Conservation (phyloP, 2,797 vertebrate species). For the Zenarchopterus dispar region DNA sequence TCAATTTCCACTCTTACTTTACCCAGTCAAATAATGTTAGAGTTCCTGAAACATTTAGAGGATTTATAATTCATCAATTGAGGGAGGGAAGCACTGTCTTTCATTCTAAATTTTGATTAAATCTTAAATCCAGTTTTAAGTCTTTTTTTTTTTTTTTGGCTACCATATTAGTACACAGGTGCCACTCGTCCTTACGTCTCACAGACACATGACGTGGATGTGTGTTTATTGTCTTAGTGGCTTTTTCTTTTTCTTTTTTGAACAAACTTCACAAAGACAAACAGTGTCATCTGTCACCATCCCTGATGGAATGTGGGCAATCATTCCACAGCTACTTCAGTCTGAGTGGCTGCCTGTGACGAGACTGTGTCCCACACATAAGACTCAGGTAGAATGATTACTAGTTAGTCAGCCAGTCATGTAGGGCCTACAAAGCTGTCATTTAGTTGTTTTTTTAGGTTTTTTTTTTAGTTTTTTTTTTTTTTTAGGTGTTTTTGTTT, state of each 20-base stretch:
- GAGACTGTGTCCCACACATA: slow-evolving; percentile 69
- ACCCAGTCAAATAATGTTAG: too few relatives aligned
- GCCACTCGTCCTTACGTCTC: slow-evolving; percentile 23
- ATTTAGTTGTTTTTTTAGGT: too few relatives aligned
- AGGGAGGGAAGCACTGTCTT: too few relatives aligned
- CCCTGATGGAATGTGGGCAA: slow-evolving; percentile 74
- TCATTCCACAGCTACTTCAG: slow-evolving; percentile 76
- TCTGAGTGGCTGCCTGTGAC: slow-evolving; percentile 74
- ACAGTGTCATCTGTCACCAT: slow-evolving; percentile 66
- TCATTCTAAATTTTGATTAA: too few relatives aligned
- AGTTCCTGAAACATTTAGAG: too few relatives aligned
- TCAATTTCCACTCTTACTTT: too few relatives aligned
- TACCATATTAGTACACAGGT: slow-evolving; percentile 33
- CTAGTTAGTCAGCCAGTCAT: slow-evolving; percentile 71
- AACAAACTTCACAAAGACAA: slow-evolving; percentile 61
- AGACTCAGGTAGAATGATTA: slow-evolving; percentile 77
- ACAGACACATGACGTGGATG: slow-evolving; percentile 13
- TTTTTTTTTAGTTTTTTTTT: too few relatives aligned
- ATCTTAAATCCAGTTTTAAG: too few relatives aligned
- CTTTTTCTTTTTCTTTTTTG: slow-evolving; percentile 53
- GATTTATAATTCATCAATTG: too few relatives aligned
- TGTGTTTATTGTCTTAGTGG: slow-evolving; percentile 45
- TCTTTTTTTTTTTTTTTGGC: not conserved
- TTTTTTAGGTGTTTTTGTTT: too few relatives aligned
- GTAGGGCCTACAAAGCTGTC: slow-evolving; percentile 67